phyloP scores from a whole-genome alignment of 1,140 invertebrate genomes.

The Bombus huntii region DNA sequence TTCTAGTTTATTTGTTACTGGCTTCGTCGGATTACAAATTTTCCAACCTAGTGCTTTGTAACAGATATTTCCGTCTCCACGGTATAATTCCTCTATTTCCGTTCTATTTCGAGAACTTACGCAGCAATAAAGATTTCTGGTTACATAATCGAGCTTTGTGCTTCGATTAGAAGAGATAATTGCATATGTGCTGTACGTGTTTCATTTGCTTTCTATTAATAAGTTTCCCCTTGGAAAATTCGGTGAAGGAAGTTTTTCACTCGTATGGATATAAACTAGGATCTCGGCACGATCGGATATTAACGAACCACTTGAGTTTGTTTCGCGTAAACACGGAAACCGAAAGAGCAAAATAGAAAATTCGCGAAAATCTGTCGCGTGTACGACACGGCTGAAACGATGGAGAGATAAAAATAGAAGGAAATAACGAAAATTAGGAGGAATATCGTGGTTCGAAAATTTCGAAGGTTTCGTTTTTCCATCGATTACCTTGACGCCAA shows the following conservation, averaged over 20 bases:
- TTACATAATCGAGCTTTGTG: not conserved
- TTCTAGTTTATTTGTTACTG: no score
- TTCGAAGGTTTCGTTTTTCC: not conserved
- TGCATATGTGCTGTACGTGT: fast-evolving
- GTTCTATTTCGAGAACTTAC: not conserved
- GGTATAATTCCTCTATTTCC: not conserved
- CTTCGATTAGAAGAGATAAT: not conserved
- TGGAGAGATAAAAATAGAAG: fast-evolving
- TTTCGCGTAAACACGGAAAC: no score
- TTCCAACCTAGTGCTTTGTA: not conserved
- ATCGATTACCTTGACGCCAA: not conserved
- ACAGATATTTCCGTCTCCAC: not conserved
- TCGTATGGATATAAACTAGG: not conserved
- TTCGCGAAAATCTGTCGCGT: no score
- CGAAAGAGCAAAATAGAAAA: no score
- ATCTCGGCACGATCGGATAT: no score
- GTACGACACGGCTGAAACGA: not conserved
- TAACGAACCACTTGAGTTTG: no score
- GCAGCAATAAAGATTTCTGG: not conserved
- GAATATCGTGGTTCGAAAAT: no score
- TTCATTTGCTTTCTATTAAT: not conserved
- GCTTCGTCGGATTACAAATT: not conserved
- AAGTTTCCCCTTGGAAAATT: not conserved
- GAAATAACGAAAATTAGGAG: no score
- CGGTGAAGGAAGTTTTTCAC: not conserved